A percentile compares a stretch with the other conserved stretches of the same genome.
Conservation (phyloP, 2,797 vertebrate genomes). For the Takifugu ocellatus region DNA sequence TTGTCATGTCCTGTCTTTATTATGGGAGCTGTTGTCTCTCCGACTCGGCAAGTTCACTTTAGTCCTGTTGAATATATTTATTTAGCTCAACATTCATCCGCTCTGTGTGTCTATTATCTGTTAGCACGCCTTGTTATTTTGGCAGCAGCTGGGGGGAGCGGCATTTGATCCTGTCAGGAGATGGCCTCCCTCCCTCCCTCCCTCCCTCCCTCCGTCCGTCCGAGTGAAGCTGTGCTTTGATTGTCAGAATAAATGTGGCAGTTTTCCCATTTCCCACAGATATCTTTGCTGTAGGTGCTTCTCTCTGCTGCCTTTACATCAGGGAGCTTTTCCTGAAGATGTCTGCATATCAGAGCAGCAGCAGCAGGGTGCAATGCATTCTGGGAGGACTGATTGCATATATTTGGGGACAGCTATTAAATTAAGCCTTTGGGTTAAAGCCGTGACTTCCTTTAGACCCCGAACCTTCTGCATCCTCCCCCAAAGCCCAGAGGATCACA, state of each 20-base stretch:
- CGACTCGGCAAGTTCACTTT: constrained; percentile 6
- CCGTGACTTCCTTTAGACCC: constrained; percentile 48
- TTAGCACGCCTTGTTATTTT: constrained; percentile 23
- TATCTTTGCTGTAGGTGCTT: too few species aligned
- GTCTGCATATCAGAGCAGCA: constrained; percentile 23
- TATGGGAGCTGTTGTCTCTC: constrained; percentile 31
- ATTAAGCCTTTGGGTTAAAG: constrained; percentile 37
- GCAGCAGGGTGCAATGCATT: constrained; percentile 26
- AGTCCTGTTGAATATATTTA: constrained; percentile 33
- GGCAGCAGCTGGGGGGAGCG: constrained; percentile 2
- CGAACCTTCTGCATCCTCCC: constrained; percentile 30
- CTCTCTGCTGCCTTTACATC: constrained; percentile 12
- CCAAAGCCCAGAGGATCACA: constrained; percentile 40
- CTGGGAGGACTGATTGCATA: constrained; percentile 27
- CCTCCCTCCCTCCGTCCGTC: too few species aligned
- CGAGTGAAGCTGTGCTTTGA: too few species aligned
- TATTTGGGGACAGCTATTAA: constrained; percentile 35
- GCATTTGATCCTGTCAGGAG: constrained; percentile 7
- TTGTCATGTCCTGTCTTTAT: constrained; percentile 46
- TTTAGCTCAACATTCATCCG: constrained; percentile 16
- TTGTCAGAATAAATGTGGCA: not conserved
- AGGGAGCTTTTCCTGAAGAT: constrained; percentile 7
- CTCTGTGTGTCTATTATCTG: not conserved
- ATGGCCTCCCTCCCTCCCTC: not conserved
- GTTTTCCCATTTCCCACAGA: not conserved